Evolutionary conservation across 53 echinoderm and acorn worm genomes (phyloP).

Genomic region (Echinarachnius parma): DNA sequence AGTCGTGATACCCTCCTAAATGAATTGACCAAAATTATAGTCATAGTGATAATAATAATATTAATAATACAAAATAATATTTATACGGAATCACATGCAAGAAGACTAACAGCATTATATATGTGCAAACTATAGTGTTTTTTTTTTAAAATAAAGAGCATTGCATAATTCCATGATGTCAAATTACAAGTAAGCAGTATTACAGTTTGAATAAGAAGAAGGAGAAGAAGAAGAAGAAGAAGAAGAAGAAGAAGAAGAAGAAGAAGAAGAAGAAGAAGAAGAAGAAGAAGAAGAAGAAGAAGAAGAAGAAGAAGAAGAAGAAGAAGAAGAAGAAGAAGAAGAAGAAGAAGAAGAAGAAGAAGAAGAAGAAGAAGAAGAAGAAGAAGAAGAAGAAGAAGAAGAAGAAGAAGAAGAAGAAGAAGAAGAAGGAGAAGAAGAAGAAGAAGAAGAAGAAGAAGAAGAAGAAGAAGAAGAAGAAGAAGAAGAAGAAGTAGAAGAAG

Average conservation of each 20-base stretch:
- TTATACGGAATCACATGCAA: too few relatives aligned
- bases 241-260: conserved; percentile 15
- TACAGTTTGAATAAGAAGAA: neutral
- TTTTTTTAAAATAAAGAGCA: too few relatives aligned
- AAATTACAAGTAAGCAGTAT: neutral
- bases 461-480: neutral
- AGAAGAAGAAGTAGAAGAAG: conserved; percentile 1
- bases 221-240: conserved; percentile 24
- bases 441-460: neutral
- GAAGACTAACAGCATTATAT: neutral
- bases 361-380: conserved; percentile 1
- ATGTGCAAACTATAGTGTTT: too few relatives aligned
- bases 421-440: neutral
- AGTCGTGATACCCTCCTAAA: too few relatives aligned
- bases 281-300: neutral
- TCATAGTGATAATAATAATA: too few relatives aligned
- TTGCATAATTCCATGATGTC: neutral
- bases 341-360: conserved; percentile 19
- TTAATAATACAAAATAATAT: too few relatives aligned
- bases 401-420: conserved; percentile 34
- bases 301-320: neutral
- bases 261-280: conserved; percentile 33
- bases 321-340: neutral
- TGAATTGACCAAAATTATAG: too few relatives aligned
- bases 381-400: conserved; percentile 12